Evolutionary conservation across 1,140 invertebrate genomes (phyloP), one percentile per base, ranked within the genome.

Genomic region (Drosophila guanche): DNA sequence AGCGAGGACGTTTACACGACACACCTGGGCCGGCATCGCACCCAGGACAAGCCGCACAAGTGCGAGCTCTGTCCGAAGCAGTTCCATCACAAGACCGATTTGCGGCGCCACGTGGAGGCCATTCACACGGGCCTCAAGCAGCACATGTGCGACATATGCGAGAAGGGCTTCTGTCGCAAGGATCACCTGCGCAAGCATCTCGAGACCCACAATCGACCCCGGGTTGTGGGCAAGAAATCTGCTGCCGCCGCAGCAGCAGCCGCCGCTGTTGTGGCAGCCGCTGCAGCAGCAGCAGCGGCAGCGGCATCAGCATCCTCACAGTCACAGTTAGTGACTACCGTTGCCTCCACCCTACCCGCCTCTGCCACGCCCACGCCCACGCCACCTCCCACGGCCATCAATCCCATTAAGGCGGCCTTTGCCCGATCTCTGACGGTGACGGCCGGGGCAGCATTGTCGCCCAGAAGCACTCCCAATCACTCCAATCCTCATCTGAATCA

Each of bases 171-270:
- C 92, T 98, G 97, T 71, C 94, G 98, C 52, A 97, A 98, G 91
- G 98, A 99, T 91, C 98, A 99, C 91, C 96, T 98, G 96, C 94
- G 97, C 59, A 99, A 99, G 92, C 98, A 99, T 92, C 93, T 94
- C 55, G 95, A 97, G 56, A 99, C 97, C 22, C 98, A 99, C 91
- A 93, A 92, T 47, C 93, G 93, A 53, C 85, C 90, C 0, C 55
- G 85, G 25, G 69, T 85, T 5, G 81, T 83, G 43, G 65, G 68
- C 56, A 89, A 90, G 27, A 90, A 88, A 59, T 63, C 77, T 2
- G 81, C 86, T 2, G 79, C 88, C 1, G 68, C 66, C 4, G 72
- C 72, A 0, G 67, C 66, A 0, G 67, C 69, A 0, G 54, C 70
- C 0, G 60, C 62, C 1, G 68, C 73, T 0, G 60, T 51, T 0